Evolutionary conservation across 2,113 vertebrate genomes (phyloP).

Genomic region (Ornithorhynchus anatinus): DNA sequence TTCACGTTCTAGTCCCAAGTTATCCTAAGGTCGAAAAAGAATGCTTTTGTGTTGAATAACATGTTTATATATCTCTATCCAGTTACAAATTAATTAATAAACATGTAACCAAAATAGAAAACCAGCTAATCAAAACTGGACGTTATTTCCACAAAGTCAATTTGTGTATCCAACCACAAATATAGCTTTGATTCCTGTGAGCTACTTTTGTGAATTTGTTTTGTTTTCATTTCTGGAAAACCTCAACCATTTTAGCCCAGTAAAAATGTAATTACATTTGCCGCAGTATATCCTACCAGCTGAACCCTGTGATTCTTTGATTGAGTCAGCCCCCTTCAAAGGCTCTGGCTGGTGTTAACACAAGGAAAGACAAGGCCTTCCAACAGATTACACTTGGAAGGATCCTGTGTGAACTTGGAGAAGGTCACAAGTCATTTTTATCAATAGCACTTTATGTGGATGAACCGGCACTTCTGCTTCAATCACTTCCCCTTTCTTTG

Average conservation of each 20-base stretch:
- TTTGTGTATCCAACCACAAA: background rate
- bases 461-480: background rate
- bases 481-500: background rate
- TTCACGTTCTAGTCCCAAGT: background rate
- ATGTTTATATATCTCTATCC: background rate
- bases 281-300: background rate
- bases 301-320: background rate
- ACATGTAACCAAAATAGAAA: background rate
- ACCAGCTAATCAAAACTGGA: background rate
- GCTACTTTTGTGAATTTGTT: background rate
- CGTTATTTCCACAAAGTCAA: background rate
- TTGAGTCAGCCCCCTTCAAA: background rate
- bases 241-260: background rate
- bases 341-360: background rate
- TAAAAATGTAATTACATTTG: background rate
- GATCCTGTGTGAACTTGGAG: background rate
- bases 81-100: no score
- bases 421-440: background rate
- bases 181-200: background rate
- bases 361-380: no score
- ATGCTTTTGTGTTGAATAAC: background rate
- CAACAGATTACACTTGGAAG: accelerated
- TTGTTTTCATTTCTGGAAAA: background rate
- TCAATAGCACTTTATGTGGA: background rate
- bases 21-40: background rate